Percentiles rank a stretch among this genome's conserved stretches.
phyloP scores from a whole-genome alignment of 2,113 vertebrate genomes.

The Cyphomyrus discorhynchus region DNA sequence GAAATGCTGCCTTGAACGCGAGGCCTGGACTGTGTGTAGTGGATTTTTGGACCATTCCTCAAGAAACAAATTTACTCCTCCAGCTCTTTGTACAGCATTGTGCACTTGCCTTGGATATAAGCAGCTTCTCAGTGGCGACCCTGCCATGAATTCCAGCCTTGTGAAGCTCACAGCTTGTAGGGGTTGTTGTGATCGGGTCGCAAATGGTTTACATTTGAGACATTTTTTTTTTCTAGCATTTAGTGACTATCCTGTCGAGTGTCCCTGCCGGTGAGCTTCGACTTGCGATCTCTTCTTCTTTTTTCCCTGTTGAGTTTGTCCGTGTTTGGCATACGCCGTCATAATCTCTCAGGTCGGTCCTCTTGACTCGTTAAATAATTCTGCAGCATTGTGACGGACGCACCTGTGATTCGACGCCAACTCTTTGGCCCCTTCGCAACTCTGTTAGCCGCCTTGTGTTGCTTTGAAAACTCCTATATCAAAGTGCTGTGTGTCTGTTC shows the following conservation, averaged over 20 bases:
- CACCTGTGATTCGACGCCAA: neutral
- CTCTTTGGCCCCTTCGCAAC: neutral
- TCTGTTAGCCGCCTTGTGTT: neutral
- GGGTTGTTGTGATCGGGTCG: neutral
- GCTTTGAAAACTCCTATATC: neutral
- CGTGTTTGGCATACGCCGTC: neutral
- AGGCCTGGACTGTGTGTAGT: neutral
- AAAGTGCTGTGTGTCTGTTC: neutral
- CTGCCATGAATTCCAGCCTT: neutral
- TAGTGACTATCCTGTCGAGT: neutral
- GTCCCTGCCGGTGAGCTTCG: neutral
- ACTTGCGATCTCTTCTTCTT: neutral
- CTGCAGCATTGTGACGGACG: neutral
- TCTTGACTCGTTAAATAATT: neutral
- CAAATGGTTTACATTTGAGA: neutral
- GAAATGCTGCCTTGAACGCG: neutral
- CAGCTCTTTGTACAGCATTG: neutral
- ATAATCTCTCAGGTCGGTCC: neutral
- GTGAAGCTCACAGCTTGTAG: neutral
- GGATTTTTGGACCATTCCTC: neutral
- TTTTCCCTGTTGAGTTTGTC: neutral
- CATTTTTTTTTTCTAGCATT: neutral
- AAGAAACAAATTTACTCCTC: neutral
- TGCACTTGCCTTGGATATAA: neutral
- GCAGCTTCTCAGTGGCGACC: neutral